Evolutionary conservation across 1,140 invertebrate species (phyloP).

Genomic region (Leptinotarsa undecemlineata): DNA sequence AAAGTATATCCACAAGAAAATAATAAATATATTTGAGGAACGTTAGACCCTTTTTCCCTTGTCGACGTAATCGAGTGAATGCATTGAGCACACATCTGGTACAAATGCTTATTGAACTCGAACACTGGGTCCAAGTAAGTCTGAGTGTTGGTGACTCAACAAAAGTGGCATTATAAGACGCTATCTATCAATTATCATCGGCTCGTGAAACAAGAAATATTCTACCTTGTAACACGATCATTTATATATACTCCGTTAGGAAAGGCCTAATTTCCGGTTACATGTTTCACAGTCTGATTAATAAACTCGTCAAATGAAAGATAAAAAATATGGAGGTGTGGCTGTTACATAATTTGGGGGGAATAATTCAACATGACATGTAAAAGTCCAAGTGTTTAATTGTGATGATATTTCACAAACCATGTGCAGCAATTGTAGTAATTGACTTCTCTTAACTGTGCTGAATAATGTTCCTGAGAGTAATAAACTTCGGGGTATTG

Average conservation of each 20-base stretch:
- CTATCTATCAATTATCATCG: no score
- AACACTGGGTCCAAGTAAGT: no score
- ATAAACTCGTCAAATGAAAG: background rate
- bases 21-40: no score
- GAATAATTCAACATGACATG: background rate
- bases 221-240: no score
- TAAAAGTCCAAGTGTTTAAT: background rate
- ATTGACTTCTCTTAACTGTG: background rate
- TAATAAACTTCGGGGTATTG: background rate
- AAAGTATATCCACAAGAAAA: no score
- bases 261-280: background rate
- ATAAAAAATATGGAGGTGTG: background rate
- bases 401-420: conserved; percentile 3
- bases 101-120: no score
- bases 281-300: conserved; percentile 1
- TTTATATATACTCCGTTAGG: background rate
- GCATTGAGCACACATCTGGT: no score
- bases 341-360: background rate
- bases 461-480: background rate
- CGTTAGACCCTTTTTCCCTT: no score
- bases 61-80: no score
- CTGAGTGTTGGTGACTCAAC: no score
- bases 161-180: no score
- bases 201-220: no score
- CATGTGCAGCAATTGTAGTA: background rate